These are phyloP conservation scores for Anas capensis DNA, from an alignment of 2,797 vertebrate species.

Conservation along the genomic window DNA sequence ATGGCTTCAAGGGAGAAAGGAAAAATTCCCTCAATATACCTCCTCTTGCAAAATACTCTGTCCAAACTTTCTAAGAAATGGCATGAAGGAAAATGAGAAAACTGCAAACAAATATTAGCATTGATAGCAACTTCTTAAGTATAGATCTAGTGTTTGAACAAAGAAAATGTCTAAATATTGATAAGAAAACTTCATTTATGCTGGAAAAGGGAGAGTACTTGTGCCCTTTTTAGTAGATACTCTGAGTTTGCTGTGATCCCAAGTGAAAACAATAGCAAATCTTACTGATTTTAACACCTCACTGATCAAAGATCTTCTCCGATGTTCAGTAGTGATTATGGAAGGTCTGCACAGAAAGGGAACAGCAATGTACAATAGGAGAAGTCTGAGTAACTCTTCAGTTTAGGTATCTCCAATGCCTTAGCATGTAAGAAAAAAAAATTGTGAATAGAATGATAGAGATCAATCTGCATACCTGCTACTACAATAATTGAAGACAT, in stretches of 20 bases:
- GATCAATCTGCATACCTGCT: conserved; percentile 44
- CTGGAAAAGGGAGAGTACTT: neutral
- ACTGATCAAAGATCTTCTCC: conserved; percentile 44
- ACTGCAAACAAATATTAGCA: neutral
- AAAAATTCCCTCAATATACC: neutral
- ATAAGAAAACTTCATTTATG: neutral
- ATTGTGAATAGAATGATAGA: conserved; percentile 5
- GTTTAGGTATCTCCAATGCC: neutral
- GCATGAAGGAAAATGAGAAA: neutral
- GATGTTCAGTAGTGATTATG: neutral
- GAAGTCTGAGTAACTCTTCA: neutral
- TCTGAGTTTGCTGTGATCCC: neutral
- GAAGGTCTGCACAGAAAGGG: conserved; percentile 4
- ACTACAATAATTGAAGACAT: conserved; percentile 41
- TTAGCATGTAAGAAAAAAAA: neutral
- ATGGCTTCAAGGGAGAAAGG: neutral
- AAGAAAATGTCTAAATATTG: neutral
- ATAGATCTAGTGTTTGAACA: neutral
- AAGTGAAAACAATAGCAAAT: neutral
- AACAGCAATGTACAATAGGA: neutral
- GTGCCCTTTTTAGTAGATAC: neutral
- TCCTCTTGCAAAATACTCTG: neutral
- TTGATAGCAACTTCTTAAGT: neutral
- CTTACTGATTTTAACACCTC: conserved; percentile 29
- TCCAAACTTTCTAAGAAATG: neutral